Evolutionary conservation across 2,888 invertebrate species (phyloP).

Genomic region (Nephrotoma appendiculata): DNA sequence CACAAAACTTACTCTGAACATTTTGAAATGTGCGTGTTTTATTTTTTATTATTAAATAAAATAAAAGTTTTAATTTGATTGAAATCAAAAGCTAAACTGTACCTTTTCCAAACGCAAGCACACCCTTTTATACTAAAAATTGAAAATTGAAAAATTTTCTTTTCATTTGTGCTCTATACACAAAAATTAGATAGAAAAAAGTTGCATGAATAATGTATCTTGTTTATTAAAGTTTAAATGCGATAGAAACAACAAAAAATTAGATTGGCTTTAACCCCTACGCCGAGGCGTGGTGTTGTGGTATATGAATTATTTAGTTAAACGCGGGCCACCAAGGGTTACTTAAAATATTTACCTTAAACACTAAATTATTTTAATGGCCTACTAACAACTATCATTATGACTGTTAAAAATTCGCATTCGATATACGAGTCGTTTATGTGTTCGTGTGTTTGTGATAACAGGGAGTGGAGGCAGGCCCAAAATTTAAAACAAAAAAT

Average conservation of each 20-base stretch:
- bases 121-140: conserved; percentile 1
- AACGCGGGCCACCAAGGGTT: not conserved
- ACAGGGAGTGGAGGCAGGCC: not conserved
- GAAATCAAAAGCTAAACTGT: conserved; percentile 3
- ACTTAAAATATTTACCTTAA: not conserved
- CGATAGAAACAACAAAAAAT: not conserved
- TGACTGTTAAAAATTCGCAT: not conserved
- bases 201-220: not conserved
- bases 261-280: not conserved
- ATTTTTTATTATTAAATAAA: not conserved
- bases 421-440: not conserved
- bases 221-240: not conserved
- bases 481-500: not conserved
- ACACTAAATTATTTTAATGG: not conserved
- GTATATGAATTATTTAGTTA: not conserved
- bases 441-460: not conserved
- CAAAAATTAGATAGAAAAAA: not conserved
- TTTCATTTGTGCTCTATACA: not conserved
- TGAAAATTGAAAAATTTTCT: not conserved
- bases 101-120: not conserved
- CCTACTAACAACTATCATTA: not conserved
- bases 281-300: not conserved
- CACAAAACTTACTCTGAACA: conserved; percentile 8
- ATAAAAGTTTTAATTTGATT: not conserved
- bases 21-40: not conserved